These are phyloP conservation scores for Aldabrachelys gigantea DNA, from an alignment of 2,113 vertebrate species.

Conservation along the genomic window DNA sequence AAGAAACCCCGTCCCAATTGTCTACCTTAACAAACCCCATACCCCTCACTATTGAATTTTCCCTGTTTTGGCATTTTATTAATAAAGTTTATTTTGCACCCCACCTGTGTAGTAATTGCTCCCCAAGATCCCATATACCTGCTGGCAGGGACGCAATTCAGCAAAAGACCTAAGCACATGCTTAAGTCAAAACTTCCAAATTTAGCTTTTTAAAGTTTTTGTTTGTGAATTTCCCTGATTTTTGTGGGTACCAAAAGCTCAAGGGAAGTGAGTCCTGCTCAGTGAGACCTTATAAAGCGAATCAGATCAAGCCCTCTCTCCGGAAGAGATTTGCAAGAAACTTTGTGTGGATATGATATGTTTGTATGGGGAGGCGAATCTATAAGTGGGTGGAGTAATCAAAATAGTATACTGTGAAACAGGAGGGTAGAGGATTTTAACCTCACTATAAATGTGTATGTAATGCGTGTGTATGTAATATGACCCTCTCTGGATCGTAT, in stretches of 20 bases:
- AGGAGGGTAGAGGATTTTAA: not conserved
- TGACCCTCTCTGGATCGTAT: not conserved
- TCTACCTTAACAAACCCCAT: too few relatives aligned
- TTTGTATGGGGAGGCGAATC: rapidly evolving
- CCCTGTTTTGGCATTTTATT: too few relatives aligned
- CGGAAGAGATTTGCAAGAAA: not conserved
- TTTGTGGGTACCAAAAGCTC: not conserved
- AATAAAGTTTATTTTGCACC: too few relatives aligned
- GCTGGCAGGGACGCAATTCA: too few relatives aligned
- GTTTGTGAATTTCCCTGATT: not conserved
- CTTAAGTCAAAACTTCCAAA: not conserved
- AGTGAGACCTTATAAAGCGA: not conserved
- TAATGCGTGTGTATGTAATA: not conserved
- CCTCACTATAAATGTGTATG: not conserved
- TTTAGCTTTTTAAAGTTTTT: not conserved
- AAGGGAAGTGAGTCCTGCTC: not conserved
- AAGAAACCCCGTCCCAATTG: too few relatives aligned
- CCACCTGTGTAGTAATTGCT: too few relatives aligned
- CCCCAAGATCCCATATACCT: too few relatives aligned
- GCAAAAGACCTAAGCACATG: not conserved
- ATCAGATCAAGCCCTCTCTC: not conserved
- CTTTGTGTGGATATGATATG: not conserved
- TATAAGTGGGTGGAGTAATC: not conserved
- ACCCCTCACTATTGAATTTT: too few relatives aligned
- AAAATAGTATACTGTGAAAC: not conserved